phyloP scores from a whole-genome alignment of 1,140 invertebrate species.

The Drosophila albomicans region DNA sequence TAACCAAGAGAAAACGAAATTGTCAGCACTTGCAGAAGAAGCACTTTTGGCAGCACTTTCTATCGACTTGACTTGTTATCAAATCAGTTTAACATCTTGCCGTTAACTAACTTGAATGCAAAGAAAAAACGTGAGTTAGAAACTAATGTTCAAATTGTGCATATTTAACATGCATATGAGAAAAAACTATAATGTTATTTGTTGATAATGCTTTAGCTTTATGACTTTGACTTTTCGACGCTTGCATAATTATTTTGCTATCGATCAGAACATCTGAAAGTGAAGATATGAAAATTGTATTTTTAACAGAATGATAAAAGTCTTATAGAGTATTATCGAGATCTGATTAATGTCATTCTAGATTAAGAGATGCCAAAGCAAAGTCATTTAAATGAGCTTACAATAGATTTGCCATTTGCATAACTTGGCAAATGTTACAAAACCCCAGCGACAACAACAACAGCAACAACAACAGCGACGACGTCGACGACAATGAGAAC shows the following conservation, averaged over 20 bases:
- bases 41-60: too few species aligned
- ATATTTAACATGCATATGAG: too few species aligned
- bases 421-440: conserved; percentile 25
- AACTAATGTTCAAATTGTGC: too few species aligned
- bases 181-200: too few species aligned
- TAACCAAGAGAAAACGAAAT: too few species aligned
- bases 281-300: neutral
- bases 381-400: conserved; percentile 28
- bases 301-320: neutral
- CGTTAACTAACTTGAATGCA: neutral
- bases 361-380: neutral
- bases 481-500: neutral
- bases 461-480: neutral
- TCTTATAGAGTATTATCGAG: neutral
- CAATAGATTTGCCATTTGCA: conserved; percentile 33
- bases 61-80: too few species aligned
- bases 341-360: conserved; percentile 29
- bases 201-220: too few species aligned
- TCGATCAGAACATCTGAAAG: too few species aligned
- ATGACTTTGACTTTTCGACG: too few species aligned
- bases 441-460: conserved; percentile 6
- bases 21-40: too few species aligned
- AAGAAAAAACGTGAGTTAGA: neutral
- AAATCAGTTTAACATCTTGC: neutral
- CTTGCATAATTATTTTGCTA: neutral